phyloP scores from a whole-genome alignment of 2,797 vertebrate species.

The Thamnophis elegans region DNA sequence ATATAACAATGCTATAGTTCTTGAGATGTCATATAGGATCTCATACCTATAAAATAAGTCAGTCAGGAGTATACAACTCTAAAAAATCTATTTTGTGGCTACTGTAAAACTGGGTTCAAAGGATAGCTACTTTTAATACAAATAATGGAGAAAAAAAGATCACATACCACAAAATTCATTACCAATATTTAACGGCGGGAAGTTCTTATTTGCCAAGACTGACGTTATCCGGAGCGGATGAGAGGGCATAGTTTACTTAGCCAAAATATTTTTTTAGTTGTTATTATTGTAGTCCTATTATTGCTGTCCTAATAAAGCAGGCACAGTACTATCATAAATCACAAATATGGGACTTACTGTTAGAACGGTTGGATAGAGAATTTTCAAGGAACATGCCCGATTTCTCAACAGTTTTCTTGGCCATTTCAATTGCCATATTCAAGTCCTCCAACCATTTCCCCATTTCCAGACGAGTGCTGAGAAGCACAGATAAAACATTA shows the following conservation, averaged over 20 bases:
- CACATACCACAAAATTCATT: conserved; percentile 1
- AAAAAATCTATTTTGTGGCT: neutral
- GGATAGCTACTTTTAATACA: neutral
- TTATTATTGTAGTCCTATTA: neutral
- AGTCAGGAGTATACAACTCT: neutral
- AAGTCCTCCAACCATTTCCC: conserved; percentile 95
- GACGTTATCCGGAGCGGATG: conserved; percentile 10
- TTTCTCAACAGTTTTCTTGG: conserved; percentile 80
- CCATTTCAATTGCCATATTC: conserved; percentile 85
- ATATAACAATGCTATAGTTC: neutral
- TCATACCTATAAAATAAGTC: neutral
- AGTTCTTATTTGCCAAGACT: conserved; percentile 20
- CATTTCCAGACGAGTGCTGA: conserved; percentile 91
- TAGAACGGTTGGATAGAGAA: conserved; percentile 70
- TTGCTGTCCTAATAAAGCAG: neutral
- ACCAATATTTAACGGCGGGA: conserved; percentile 8
- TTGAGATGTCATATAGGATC: neutral
- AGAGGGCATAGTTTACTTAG: neutral
- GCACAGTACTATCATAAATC: neutral
- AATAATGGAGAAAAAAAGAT: neutral
- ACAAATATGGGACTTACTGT: conserved; percentile 76
- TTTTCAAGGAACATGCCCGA: conserved; percentile 75
- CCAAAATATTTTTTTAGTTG: neutral
- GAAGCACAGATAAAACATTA: neutral
- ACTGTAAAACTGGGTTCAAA: neutral